Percentiles rank a stretch among this genome's conserved stretches.
phyloP scores from a whole-genome alignment of 2,113 vertebrate species.

The Lepus europaeus region DNA sequence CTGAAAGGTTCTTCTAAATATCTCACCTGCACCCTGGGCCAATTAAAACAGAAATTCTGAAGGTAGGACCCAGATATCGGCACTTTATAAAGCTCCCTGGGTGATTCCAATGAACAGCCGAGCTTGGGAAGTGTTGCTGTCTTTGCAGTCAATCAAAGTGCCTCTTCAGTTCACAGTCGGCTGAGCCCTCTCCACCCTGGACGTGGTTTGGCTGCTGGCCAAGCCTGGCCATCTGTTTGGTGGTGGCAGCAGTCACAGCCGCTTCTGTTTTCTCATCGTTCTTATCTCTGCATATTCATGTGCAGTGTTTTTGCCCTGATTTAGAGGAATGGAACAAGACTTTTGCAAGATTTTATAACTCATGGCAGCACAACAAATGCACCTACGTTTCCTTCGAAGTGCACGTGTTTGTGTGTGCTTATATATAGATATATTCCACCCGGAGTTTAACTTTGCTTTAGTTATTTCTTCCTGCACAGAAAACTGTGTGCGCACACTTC shows the following conservation, averaged over 20 bases:
- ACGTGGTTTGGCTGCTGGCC: constrained; percentile 47
- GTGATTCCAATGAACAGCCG: background rate
- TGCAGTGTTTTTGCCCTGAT: constrained; percentile 35
- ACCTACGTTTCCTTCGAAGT: constrained; percentile 70
- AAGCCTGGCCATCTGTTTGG: constrained; percentile 17
- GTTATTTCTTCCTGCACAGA: constrained; percentile 41
- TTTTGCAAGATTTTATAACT: constrained; percentile 66
- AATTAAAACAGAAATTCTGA: background rate
- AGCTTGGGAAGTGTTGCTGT: constrained; percentile 3
- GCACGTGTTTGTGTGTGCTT: constrained; percentile 64
- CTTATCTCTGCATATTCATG: constrained; percentile 67
- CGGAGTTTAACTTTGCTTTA: constrained; percentile 53
- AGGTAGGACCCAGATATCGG: background rate
- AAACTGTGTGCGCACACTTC: constrained; percentile 37
- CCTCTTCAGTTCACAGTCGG: background rate
- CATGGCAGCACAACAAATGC: constrained; percentile 56
- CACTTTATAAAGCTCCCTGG: background rate
- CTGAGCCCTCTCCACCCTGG: constrained; percentile 43
- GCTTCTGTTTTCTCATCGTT: constrained; percentile 29
- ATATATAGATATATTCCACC: constrained; percentile 53
- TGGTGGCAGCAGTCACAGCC: background rate
- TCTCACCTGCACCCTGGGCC: background rate
- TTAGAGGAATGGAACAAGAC: constrained; percentile 48
- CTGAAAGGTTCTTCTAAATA: background rate
- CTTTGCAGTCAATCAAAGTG: constrained; percentile 17